Evolutionary conservation across 2,113 vertebrate genomes (phyloP).

Genomic region (Myocastor coypus): DNA sequence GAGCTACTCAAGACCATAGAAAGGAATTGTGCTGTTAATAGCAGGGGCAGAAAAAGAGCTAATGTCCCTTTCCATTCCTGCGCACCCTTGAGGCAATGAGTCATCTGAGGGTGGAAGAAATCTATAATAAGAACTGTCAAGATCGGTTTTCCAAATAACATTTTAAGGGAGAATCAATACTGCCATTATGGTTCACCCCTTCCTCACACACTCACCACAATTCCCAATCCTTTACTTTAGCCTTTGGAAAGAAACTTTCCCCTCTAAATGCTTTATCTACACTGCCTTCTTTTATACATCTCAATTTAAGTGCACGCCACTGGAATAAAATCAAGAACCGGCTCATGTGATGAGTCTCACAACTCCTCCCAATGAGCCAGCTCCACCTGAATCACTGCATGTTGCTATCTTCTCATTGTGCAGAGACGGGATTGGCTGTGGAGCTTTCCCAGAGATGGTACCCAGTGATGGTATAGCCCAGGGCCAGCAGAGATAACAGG

Average conservation of each 20-base stretch:
- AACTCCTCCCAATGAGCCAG: not conserved
- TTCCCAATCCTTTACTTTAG: not conserved
- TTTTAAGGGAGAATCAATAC: constrained; percentile 43
- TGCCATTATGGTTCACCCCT: constrained; percentile 13
- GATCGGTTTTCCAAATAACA: constrained; percentile 43
- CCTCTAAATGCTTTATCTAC: not conserved
- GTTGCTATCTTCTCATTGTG: not conserved
- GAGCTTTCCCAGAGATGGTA: not conserved
- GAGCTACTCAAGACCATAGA: not conserved
- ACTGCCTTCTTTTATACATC: not conserved
- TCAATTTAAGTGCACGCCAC: not conserved
- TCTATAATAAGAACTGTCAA: constrained; percentile 33
- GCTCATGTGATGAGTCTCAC: not conserved
- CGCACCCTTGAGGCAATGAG: constrained; percentile 48
- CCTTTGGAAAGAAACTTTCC: not conserved
- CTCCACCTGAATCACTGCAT: not conserved
- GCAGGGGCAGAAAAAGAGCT: not conserved
- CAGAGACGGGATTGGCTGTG: not conserved
- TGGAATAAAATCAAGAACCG: constrained; percentile 11
- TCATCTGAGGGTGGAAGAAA: constrained; percentile 21
- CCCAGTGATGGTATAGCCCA: not conserved
- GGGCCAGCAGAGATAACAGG: not conserved
- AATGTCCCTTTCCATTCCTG: constrained; percentile 28
- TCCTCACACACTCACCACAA: not conserved
- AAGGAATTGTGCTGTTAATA: not conserved